Percentiles rank a stretch among this genome's conserved stretches.
Evolutionary conservation across 2,888 invertebrate genomes (phyloP).

Genomic region (Pristionchus japonicus): DNA sequence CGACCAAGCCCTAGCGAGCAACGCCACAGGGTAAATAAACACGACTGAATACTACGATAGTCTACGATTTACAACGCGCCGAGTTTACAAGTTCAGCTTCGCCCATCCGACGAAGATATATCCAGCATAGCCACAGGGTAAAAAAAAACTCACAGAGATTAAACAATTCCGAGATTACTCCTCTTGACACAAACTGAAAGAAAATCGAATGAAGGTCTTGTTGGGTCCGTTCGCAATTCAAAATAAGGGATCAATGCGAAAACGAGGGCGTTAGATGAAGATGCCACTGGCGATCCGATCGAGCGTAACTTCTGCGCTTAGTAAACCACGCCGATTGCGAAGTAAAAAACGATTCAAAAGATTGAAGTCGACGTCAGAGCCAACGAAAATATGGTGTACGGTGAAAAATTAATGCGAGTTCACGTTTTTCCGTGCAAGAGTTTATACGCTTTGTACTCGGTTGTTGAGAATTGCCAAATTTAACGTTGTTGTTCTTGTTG

Average conservation of each 20-base stretch:
- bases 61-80: too few species aligned
- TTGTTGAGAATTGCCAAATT: too few species aligned
- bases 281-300: background rate
- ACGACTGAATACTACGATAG: too few species aligned
- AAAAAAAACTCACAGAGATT: constrained; percentile 33
- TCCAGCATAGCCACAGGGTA: background rate
- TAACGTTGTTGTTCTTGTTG: too few species aligned
- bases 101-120: background rate
- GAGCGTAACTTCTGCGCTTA: background rate
- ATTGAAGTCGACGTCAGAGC: background rate
- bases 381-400: background rate
- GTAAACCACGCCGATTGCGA: background rate
- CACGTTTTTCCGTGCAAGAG: background rate
- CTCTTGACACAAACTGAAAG: constrained; percentile 1
- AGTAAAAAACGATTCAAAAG: background rate
- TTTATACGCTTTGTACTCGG: background rate
- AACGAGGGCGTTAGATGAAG: background rate
- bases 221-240: background rate
- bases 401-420: background rate
- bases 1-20: background rate
- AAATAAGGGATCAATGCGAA: background rate
- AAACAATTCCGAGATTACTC: background rate
- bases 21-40: background rate
- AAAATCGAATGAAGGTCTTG: background rate
- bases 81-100: background rate